A percentile compares a stretch with the other conserved stretches of the same genome.
Conservation (phyloP, 30 jellyfish, hydroid and myxozoan genomes). For the Clytia hemisphaerica region DNA sequence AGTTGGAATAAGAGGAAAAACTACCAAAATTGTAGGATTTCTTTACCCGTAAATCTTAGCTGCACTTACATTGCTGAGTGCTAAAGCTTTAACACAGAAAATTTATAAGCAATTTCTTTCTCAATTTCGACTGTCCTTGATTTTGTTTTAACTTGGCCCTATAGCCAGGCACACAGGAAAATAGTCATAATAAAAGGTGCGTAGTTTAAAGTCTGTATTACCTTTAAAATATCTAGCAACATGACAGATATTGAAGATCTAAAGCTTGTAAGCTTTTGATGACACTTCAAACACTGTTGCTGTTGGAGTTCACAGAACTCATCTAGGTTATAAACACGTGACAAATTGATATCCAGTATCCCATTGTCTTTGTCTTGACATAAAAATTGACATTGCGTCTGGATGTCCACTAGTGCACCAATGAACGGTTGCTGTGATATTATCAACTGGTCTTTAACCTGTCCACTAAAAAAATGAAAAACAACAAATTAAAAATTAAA, state of each 20-base stretch:
- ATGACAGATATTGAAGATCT: conserved; percentile 28
- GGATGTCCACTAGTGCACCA: conserved; percentile 34
- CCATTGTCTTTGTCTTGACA: conserved; percentile 35
- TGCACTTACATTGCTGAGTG: no score
- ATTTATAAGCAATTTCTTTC: no score
- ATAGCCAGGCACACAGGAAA: no score
- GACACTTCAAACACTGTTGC: conserved; percentile 20
- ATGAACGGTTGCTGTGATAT: conserved; percentile 33
- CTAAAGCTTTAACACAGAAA: no score
- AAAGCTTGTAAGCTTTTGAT: conserved; percentile 14
- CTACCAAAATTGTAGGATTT: no score
- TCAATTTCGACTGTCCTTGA: no score
- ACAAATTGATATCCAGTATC: background rate
- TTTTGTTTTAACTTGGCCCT: no score
- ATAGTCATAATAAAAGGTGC: no score
- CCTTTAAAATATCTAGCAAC: no score
- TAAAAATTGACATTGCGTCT: conserved; percentile 28
- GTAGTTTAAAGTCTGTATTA: no score
- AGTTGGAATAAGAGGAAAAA: no score
- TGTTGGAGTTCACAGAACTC: conserved; percentile 44
- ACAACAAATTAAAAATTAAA: background rate
- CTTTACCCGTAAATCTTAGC: no score
- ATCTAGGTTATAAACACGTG: conserved; percentile 18
- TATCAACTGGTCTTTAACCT: background rate
- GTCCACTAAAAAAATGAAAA: background rate